A percentile compares a stretch with the other conserved stretches of the same genome.
These are phyloP conservation scores for Helostoma temminkii DNA, from an alignment of 2,797 vertebrate species.

Conservation along the genomic window DNA sequence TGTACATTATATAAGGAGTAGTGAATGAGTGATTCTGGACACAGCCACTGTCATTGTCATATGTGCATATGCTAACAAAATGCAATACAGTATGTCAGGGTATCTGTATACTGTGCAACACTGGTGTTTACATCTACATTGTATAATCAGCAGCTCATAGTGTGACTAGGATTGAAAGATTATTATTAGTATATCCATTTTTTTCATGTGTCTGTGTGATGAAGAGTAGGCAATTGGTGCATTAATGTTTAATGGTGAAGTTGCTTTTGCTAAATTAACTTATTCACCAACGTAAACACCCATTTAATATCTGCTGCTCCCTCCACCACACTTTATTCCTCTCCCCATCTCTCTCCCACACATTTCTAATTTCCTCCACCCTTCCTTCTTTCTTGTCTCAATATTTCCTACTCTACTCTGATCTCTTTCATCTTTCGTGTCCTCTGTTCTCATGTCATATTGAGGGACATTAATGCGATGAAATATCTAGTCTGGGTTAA, in stretches of 20 bases:
- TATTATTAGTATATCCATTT: conserved; percentile 27
- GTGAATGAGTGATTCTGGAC: no score
- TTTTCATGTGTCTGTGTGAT: conserved; percentile 10
- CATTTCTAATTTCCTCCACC: conserved; percentile 32
- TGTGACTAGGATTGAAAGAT: conserved; percentile 22
- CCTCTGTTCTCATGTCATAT: conserved; percentile 33
- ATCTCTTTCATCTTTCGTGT: neutral
- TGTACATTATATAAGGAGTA: no score
- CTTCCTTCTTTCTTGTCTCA: neutral
- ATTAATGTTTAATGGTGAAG: conserved; percentile 34
- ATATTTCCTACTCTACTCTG: neutral
- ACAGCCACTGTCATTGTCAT: no score
- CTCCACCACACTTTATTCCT: neutral
- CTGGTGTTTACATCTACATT: neutral
- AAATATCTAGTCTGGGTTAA: conserved; percentile 46
- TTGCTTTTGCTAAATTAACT: conserved; percentile 49
- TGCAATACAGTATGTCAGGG: no score
- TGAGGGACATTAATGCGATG: conserved; percentile 33
- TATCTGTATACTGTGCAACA: no score
- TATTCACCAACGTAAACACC: conserved; percentile 36
- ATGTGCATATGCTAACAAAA: no score
- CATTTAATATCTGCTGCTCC: conserved; percentile 41
- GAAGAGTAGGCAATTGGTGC: conserved; percentile 8
- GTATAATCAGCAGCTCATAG: conserved; percentile 10
- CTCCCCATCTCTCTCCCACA: neutral